Percentiles rank a stretch among this genome's conserved stretches.
Conservation (phyloP, 2,888 invertebrate genomes). For the Agrotis segetum region DNA sequence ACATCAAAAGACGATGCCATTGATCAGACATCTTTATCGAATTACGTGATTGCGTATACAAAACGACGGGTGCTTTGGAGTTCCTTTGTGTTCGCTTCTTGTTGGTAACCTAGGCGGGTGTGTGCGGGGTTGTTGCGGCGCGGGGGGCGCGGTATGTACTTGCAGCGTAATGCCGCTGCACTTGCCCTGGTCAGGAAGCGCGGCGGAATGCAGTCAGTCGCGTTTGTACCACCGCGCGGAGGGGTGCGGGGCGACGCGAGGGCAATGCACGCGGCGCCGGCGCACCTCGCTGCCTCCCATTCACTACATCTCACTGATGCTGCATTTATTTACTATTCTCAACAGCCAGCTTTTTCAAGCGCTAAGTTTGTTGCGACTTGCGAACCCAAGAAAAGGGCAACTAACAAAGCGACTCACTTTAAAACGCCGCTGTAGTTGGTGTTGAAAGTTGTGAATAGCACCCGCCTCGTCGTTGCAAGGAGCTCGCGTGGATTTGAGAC, state of each 20-base stretch:
- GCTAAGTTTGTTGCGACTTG: slow-evolving; percentile 44
- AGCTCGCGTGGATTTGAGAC: slow-evolving; percentile 55
- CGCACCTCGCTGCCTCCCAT: slow-evolving; percentile 84
- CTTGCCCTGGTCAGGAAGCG: slow-evolving; percentile 91
- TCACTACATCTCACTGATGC: slow-evolving; percentile 82
- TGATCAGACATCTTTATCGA: slow-evolving; percentile 76
- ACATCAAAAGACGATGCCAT: slow-evolving; percentile 75
- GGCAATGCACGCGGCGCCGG: slow-evolving; percentile 88
- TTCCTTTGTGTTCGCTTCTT: slow-evolving; percentile 75
- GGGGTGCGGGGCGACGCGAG: slow-evolving; percentile 76
- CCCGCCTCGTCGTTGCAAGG: slow-evolving; percentile 62
- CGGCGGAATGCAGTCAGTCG: slow-evolving; percentile 91
- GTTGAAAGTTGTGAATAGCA: slow-evolving; percentile 66
- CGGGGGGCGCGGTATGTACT: slow-evolving; percentile 79
- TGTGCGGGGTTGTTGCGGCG: slow-evolving; percentile 59
- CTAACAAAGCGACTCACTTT: slow-evolving; percentile 56
- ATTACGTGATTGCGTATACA: slow-evolving; percentile 74
- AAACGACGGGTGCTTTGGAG: slow-evolving; percentile 63
- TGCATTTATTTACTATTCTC: slow-evolving; percentile 82
- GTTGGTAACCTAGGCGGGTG: slow-evolving; percentile 74
- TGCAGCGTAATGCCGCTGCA: slow-evolving; percentile 88
- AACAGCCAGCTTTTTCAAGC: slow-evolving; percentile 52
- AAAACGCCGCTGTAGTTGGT: slow-evolving; percentile 52
- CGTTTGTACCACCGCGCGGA: slow-evolving; percentile 81
- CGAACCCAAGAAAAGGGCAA: slow-evolving; percentile 46